A percentile compares a stretch with the other conserved stretches of the same genome.
Conservation (phyloP, 2,113 vertebrate species). For the Salvelinus namaycush region DNA sequence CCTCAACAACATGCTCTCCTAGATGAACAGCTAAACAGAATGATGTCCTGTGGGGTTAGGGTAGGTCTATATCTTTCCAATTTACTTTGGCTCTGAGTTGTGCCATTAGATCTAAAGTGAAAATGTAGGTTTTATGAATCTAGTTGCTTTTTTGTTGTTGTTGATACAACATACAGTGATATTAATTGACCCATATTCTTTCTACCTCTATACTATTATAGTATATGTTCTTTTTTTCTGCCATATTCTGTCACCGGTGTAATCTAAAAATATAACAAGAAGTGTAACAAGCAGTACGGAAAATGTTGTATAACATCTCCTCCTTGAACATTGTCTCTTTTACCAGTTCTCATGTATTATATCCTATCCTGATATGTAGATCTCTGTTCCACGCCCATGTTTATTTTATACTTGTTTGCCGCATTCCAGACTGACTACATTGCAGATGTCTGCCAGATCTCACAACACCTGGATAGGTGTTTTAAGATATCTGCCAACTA, state of each 20-base stretch:
- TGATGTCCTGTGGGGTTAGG: neutral
- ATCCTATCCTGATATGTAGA: conserved; percentile 20
- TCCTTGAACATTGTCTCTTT: conserved; percentile 28
- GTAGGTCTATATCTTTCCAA: conserved; percentile 40
- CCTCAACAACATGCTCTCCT: conserved; percentile 51
- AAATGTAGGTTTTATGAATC: conserved; percentile 62
- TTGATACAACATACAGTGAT: conserved; percentile 55
- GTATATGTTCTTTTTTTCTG: conserved; percentile 37
- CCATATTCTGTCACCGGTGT: conserved; percentile 43
- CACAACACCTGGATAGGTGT: no score
- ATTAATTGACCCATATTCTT: conserved; percentile 56
- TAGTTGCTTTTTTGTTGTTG: conserved; percentile 48
- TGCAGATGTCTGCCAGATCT: no score
- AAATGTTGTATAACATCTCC: conserved; percentile 32
- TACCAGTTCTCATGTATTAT: conserved; percentile 33
- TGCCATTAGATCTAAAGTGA: conserved; percentile 65
- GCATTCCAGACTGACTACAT: no score
- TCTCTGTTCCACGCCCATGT: conserved; percentile 53
- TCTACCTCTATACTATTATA: conserved; percentile 61
- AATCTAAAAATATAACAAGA: conserved; percentile 38
- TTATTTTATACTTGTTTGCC: conserved; percentile 60
- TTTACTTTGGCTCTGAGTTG: conserved; percentile 55
- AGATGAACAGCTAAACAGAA: neutral
- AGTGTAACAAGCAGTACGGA: conserved; percentile 18
- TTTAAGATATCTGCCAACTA: no score